Evolutionary conservation across 2,797 vertebrate species (phyloP).

Genomic region (Pempheris klunzingeri): DNA sequence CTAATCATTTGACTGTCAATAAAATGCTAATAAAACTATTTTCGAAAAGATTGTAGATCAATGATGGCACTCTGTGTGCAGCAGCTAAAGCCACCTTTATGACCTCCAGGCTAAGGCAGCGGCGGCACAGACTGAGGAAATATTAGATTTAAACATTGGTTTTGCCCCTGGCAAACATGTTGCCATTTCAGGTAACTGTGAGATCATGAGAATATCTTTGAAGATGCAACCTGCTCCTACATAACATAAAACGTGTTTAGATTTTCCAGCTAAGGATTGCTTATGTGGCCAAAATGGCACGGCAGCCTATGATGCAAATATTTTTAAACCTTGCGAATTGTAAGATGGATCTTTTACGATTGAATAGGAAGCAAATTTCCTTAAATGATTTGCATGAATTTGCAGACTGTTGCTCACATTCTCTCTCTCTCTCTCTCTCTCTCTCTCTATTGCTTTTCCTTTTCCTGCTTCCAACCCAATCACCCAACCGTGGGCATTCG

Average conservation of each 20-base stretch:
- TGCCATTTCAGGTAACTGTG: not conserved
- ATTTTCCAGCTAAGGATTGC: too few species aligned
- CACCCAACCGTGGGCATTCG: too few species aligned
- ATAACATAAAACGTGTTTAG: too few species aligned
- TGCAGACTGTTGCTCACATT: too few species aligned
- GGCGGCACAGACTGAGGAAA: not conserved
- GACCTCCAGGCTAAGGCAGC: not conserved
- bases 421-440: too few species aligned
- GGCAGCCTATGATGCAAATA: not conserved
- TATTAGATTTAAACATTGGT: not conserved
- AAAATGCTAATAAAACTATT: constrained; percentile 24
- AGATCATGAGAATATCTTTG: not conserved
- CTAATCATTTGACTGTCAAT: constrained; percentile 32
- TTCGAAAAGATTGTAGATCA: not conserved
- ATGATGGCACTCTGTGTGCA: not conserved
- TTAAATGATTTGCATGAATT: not conserved
- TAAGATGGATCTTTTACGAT: not conserved
- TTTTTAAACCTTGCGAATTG: not conserved
- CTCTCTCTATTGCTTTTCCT: too few species aligned
- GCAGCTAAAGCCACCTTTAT: not conserved
- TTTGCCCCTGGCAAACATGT: too few species aligned
- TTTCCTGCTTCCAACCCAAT: too few species aligned
- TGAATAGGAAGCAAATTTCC: not conserved
- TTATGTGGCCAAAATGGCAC: not conserved
- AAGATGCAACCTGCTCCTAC: constrained; percentile 2